These are phyloP conservation scores for Psittacus erithacus DNA, from an alignment of 2,113 vertebrate genomes.

Conservation along the genomic window DNA sequence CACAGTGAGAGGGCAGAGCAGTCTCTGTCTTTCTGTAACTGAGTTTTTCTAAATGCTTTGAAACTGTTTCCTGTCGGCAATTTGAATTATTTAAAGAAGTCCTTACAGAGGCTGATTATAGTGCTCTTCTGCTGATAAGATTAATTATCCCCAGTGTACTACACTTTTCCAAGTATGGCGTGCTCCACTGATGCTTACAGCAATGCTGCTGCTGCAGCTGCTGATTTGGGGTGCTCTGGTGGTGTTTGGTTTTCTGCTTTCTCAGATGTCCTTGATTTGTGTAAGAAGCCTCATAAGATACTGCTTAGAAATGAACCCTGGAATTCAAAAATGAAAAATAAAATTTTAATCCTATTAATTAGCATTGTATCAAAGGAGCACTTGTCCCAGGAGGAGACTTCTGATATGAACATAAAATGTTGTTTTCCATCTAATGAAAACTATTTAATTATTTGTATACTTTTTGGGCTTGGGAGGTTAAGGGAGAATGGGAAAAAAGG, in stretches of 20 bases:
- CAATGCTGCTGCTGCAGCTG: neutral
- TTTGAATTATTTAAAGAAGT: constrained; percentile 58
- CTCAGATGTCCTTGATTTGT: neutral
- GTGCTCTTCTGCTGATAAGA: constrained; percentile 9
- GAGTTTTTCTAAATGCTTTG: constrained; percentile 15
- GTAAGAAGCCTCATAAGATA: constrained; percentile 17
- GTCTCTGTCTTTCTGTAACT: constrained; percentile 2
- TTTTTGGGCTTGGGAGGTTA: neutral
- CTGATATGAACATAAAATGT: neutral
- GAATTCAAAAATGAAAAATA: constrained; percentile 41
- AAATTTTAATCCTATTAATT: constrained; percentile 50
- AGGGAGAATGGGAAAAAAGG: neutral
- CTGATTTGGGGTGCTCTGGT: neutral
- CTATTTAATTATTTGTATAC: neutral
- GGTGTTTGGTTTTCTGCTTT: neutral
- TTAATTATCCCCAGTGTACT: constrained; percentile 34
- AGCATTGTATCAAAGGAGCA: constrained; percentile 24
- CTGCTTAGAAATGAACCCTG: neutral
- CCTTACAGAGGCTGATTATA: constrained; percentile 26
- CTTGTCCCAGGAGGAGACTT: neutral
- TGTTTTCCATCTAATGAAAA: neutral
- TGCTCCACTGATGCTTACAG: constrained; percentile 7
- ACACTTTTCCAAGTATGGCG: neutral
- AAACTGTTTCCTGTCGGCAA: constrained; percentile 38
- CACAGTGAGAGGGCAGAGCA: neutral